These are phyloP conservation scores for Hippoglossus stenolepis DNA, from an alignment of 2,113 vertebrate genomes.

Conservation along the genomic window DNA sequence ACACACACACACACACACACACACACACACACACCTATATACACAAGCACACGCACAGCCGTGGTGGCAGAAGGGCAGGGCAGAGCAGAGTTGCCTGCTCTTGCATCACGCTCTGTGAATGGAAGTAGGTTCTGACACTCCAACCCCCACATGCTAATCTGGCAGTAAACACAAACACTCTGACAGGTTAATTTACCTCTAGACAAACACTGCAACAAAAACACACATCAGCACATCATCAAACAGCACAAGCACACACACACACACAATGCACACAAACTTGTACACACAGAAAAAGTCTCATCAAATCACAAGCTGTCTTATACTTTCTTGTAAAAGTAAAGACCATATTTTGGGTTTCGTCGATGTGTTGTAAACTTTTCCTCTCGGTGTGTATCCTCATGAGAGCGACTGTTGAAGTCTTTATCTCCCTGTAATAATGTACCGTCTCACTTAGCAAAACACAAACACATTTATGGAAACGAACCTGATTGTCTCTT, in stretches of 20 bases:
- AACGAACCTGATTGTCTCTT: slow-evolving; percentile 40
- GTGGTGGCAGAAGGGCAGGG: slow-evolving; percentile 73
- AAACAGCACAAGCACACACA: slow-evolving; percentile 47
- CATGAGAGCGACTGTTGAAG: slow-evolving; percentile 25
- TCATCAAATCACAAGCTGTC: slow-evolving; percentile 40
- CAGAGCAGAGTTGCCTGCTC: slow-evolving; percentile 68
- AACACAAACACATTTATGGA: slow-evolving; percentile 36
- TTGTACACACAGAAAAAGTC: slow-evolving; percentile 42
- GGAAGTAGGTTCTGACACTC: slow-evolving; percentile 71
- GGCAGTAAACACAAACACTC: slow-evolving; percentile 77
- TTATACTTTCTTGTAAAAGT: slow-evolving; percentile 40
- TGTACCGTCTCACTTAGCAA: slow-evolving; percentile 25
- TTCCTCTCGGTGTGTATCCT: slow-evolving; percentile 41
- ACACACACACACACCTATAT: slow-evolving; percentile 15
- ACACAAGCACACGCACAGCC: slow-evolving; percentile 3
- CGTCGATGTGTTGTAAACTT: not conserved
- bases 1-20: slow-evolving; percentile 22
- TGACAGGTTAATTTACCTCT: slow-evolving; percentile 80
- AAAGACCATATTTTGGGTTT: slow-evolving; percentile 23
- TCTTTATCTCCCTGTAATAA: slow-evolving; percentile 46
- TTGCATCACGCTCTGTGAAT: slow-evolving; percentile 76
- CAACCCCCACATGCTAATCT: slow-evolving; percentile 75
- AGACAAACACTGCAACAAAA: slow-evolving; percentile 75
- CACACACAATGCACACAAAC: slow-evolving; percentile 43
- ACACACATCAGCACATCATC: slow-evolving; percentile 73